A percentile compares a stretch with the other conserved stretches of the same genome.
These are phyloP conservation scores for Spheniscus humboldti DNA, from an alignment of 2,797 vertebrate genomes.

Conservation along the genomic window DNA sequence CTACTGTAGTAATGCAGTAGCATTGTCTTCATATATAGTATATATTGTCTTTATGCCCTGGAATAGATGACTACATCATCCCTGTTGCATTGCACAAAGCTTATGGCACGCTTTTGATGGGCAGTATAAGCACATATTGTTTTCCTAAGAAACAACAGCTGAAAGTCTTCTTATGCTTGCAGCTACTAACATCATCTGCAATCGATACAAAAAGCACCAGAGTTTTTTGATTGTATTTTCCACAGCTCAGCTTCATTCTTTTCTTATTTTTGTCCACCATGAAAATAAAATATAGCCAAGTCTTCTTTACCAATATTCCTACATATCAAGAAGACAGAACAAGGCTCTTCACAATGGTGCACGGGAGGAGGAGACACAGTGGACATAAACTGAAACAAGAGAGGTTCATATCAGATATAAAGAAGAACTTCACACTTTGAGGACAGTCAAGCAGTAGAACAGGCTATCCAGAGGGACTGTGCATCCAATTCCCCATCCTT, in stretches of 20 bases:
- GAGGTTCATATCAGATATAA: neutral
- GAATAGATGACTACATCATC: neutral
- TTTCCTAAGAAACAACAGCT: neutral
- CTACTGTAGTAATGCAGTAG: neutral
- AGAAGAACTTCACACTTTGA: neutral
- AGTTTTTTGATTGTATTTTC: neutral
- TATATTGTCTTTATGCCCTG: neutral
- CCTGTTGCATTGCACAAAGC: neutral
- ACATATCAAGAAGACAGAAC: neutral
- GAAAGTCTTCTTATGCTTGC: neutral
- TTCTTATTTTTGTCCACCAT: neutral
- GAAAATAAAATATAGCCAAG: neutral
- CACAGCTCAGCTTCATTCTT: neutral
- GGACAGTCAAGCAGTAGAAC: neutral
- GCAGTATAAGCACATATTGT: neutral
- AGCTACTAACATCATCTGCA: neutral
- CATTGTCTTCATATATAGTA: neutral
- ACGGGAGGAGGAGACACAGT: neutral
- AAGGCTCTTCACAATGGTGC: neutral
- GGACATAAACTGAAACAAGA: neutral
- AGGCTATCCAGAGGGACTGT: neutral
- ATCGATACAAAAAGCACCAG: neutral
- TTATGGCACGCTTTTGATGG: neutral
- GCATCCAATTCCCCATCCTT: neutral
- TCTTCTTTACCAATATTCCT: neutral